Evolutionary conservation across 2,113 vertebrate species (phyloP).

Genomic region (Ginglymostoma cirratum): DNA sequence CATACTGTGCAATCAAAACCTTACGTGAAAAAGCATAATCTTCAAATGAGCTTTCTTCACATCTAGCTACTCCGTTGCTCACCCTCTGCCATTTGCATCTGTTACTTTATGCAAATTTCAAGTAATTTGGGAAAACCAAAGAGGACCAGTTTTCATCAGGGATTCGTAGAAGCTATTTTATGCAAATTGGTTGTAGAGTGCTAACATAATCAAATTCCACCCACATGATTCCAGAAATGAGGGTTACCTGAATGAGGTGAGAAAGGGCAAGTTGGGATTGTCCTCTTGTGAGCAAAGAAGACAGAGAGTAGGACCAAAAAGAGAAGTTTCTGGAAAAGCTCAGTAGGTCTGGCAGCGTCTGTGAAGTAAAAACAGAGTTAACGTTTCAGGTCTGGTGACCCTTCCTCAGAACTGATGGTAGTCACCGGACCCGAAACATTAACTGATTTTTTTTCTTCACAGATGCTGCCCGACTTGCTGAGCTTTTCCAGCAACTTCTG

Average conservation of each 20-base stretch:
- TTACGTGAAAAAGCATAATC: background rate
- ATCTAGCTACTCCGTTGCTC: background rate
- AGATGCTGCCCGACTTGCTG: no score
- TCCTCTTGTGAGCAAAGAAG: background rate
- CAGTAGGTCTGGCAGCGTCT: no score
- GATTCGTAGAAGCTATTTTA: background rate
- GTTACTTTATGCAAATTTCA: background rate
- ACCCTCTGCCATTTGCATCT: background rate
- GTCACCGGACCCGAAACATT: no score
- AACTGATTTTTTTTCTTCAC: no score
- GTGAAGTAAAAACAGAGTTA: no score
- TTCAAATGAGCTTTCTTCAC: background rate
- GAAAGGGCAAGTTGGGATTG: no score
- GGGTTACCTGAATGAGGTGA: background rate
- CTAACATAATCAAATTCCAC: background rate
- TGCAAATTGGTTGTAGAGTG: background rate
- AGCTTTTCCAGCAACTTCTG: no score
- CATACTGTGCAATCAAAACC: background rate
- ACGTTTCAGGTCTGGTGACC: no score
- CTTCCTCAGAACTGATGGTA: no score
- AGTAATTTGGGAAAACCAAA: background rate
- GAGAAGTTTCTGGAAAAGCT: no score
- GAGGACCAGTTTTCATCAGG: background rate
- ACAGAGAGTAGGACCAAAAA: background rate
- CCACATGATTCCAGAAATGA: background rate